Conservation (phyloP, 2,888 invertebrate species). For the Lutraria lutraria region DNA sequence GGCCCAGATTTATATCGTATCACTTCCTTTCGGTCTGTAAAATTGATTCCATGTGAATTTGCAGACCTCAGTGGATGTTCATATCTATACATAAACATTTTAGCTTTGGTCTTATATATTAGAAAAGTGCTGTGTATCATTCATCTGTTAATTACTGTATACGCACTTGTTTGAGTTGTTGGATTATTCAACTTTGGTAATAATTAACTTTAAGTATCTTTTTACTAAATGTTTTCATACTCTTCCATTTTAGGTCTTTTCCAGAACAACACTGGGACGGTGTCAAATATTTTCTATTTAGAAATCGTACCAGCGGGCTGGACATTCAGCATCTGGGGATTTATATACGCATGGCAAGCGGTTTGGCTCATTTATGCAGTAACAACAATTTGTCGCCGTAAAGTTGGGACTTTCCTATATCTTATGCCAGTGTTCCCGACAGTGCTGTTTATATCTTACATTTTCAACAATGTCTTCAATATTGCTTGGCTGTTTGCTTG, state of each 20-base stretch:
- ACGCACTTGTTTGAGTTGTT: no score
- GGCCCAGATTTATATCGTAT: no score
- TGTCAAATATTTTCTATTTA: constrained; percentile 76
- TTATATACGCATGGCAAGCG: constrained; percentile 81
- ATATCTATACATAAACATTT: no score
- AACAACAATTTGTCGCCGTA: constrained; percentile 75
- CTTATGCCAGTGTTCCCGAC: constrained; percentile 75
- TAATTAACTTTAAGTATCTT: no score
- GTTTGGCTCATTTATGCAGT: constrained; percentile 80
- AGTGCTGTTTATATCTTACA: constrained; percentile 75
- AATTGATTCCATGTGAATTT: no score
- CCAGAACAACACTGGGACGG: constrained; percentile 71
- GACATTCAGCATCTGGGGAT: constrained; percentile 79
- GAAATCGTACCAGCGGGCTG: constrained; percentile 81
- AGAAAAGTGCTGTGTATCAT: no score
- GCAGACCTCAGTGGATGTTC: no score
- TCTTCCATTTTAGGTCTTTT: constrained; percentile 73
- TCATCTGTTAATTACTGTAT: no score
- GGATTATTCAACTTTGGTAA: no score
- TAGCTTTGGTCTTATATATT: no score
- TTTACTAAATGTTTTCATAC: no score
- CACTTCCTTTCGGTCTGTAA: no score
- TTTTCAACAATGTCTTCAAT: constrained; percentile 78
- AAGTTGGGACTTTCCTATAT: constrained; percentile 75
- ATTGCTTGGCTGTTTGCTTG: constrained; percentile 82